Conservation (phyloP, 2,797 vertebrate species). For the Apogon hyalosoma region DNA sequence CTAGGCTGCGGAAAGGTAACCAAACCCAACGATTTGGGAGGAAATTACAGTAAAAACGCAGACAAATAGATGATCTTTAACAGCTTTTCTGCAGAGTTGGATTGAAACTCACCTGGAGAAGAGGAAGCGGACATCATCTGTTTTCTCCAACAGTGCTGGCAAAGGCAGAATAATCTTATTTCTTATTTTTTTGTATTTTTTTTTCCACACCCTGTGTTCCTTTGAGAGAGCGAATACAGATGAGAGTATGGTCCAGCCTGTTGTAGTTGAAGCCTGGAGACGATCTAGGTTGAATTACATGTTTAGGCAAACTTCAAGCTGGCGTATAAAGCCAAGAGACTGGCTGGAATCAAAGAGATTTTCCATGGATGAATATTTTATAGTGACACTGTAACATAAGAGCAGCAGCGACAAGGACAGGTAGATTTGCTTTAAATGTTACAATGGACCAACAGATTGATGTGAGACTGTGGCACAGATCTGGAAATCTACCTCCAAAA, state of each 20-base stretch:
- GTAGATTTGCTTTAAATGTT: slow-evolving; percentile 61
- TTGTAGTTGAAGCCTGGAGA: slow-evolving; percentile 16
- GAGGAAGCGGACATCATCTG: slow-evolving; percentile 70
- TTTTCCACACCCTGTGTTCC: slow-evolving; percentile 1
- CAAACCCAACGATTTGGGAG: neutral
- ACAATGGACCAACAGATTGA: slow-evolving; percentile 47
- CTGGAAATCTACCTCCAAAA: slow-evolving; percentile 29
- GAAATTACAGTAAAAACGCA: neutral
- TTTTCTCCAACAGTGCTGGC: slow-evolving; percentile 24
- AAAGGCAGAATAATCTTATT: slow-evolving; percentile 18
- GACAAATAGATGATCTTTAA: too few relatives aligned
- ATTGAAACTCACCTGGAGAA: slow-evolving; percentile 73
- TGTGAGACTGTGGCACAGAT: slow-evolving; percentile 28
- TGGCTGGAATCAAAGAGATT: slow-evolving; percentile 79
- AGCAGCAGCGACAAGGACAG: slow-evolving; percentile 46
- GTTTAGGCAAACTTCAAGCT: slow-evolving; percentile 53
- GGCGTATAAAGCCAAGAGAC: slow-evolving; percentile 47
- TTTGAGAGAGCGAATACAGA: slow-evolving; percentile 8
- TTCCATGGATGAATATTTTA: slow-evolving; percentile 91
- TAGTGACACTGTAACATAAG: slow-evolving; percentile 85
- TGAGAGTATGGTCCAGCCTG: slow-evolving; percentile 5
- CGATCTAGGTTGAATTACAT: slow-evolving; percentile 52
- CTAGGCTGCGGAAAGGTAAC: neutral
- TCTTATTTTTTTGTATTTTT: neutral
- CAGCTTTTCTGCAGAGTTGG: neutral